Evolutionary conservation across 2,888 invertebrate genomes (phyloP).

Genomic region (Chydorus sphaericus): DNA sequence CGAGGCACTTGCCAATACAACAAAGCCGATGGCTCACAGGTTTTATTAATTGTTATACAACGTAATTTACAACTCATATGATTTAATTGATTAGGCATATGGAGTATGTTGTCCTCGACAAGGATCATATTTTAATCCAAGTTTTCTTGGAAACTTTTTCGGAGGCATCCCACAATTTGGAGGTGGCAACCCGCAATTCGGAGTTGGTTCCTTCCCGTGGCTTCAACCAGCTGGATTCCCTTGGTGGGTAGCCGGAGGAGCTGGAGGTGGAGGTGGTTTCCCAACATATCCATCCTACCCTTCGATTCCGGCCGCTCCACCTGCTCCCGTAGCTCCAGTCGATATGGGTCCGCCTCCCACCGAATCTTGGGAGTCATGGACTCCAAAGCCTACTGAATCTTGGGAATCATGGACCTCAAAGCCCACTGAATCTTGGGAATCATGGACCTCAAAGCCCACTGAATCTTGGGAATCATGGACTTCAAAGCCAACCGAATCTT

Average conservation of each 20-base stretch:
- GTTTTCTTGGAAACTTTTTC: not conserved
- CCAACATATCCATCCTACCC: no score
- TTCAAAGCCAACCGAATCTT: not conserved
- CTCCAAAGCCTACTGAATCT: no score
- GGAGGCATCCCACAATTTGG: not conserved
- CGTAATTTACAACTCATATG: no score
- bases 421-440: no score
- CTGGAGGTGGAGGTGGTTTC: no score
- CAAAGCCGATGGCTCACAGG: slow-evolving; percentile 46
- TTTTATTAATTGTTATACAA: no score
- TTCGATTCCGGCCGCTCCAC: no score
- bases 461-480: not conserved
- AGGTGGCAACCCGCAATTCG: no score
- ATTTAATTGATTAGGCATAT: not conserved
- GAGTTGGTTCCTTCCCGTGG: not conserved
- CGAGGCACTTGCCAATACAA: slow-evolving; percentile 63
- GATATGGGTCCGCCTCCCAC: no score
- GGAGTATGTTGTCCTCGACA: not conserved
- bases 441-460: not conserved
- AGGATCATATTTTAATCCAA: not conserved
- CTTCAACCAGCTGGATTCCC: not conserved
- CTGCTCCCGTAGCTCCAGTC: no score
- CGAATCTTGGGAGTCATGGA: no score
- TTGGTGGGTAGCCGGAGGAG: not conserved
- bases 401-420: no score